phyloP scores from a whole-genome alignment of 2,797 vertebrate species.

The Phataginus tricuspis region DNA sequence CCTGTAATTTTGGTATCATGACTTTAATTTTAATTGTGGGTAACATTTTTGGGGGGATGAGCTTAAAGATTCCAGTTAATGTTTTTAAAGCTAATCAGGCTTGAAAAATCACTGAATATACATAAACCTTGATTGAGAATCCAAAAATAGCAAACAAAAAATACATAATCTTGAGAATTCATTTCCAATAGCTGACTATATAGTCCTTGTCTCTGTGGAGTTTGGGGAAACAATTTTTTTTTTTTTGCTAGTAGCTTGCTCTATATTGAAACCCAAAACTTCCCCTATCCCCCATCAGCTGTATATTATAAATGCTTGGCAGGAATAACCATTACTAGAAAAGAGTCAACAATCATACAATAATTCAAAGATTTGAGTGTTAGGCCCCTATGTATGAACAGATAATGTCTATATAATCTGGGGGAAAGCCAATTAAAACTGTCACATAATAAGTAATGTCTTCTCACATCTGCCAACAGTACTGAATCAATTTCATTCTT shows the following conservation, averaged over 20 bases:
- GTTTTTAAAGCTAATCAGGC: constrained; percentile 69
- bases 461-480: constrained; percentile 51
- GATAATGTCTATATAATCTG: not conserved
- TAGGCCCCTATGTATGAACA: constrained; percentile 53
- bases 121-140: constrained; percentile 75
- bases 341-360: constrained; percentile 65
- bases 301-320: constrained; percentile 32
- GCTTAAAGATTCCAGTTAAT: constrained; percentile 46
- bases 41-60: constrained; percentile 22
- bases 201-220: not conserved
- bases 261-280: not conserved
- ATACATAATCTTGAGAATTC: constrained; percentile 10
- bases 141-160: constrained; percentile 42
- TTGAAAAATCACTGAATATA: constrained; percentile 72
- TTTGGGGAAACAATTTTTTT: constrained; percentile 19
- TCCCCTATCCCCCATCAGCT: not conserved
- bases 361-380: constrained; percentile 64
- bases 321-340: constrained; percentile 40
- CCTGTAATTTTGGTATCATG: constrained; percentile 48
- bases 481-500: constrained; percentile 14
- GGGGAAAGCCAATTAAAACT: constrained; percentile 33
- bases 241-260: constrained; percentile 50
- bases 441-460: constrained; percentile 45
- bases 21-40: constrained; percentile 50
- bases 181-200: constrained; percentile 47